Percentiles rank a stretch among this genome's conserved stretches.
phyloP scores from a whole-genome alignment of 2,113 vertebrate genomes.

The Campylomormyrus tamandua region DNA sequence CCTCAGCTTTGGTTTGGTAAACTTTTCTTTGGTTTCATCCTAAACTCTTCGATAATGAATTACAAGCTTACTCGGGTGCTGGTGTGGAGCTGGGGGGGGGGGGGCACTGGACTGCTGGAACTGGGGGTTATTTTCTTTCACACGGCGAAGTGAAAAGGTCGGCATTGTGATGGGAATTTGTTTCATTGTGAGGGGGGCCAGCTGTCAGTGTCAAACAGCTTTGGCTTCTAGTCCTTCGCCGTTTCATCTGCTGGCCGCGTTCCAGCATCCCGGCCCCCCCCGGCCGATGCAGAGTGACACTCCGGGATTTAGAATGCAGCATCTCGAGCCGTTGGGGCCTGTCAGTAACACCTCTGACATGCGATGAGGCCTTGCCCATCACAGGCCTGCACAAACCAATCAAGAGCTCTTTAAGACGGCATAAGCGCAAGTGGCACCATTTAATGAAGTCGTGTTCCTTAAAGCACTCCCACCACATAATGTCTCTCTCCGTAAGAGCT shows the following conservation, averaged over 20 bases:
- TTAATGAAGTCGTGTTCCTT: conserved; percentile 97
- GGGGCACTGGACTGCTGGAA: neutral
- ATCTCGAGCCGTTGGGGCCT: conserved; percentile 52
- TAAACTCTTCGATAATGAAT: neutral
- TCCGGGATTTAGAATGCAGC: conserved; percentile 64
- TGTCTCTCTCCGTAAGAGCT: conserved; percentile 67
- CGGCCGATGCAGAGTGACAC: conserved; percentile 52
- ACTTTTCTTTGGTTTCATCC: neutral
- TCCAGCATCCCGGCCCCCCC: conserved; percentile 35
- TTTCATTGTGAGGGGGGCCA: conserved; percentile 51
- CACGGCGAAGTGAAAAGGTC: conserved; percentile 55
- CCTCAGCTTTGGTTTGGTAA: neutral
- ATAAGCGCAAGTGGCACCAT: conserved; percentile 78
- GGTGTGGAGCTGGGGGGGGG: neutral
- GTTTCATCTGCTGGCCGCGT: conserved; percentile 46
- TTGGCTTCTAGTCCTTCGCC: conserved; percentile 36
- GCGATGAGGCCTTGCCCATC: conserved; percentile 64
- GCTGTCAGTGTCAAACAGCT: conserved; percentile 48
- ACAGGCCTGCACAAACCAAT: conserved; percentile 56
- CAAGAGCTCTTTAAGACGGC: conserved; percentile 52
- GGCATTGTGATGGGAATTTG: conserved; percentile 57
- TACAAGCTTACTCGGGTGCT: neutral
- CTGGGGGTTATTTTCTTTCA: conserved; percentile 38
- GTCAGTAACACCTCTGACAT: conserved; percentile 66
- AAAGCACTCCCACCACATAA: conserved; percentile 65